phyloP scores from a whole-genome alignment of 2,797 vertebrate species.

The Anomalospiza imberbis region DNA sequence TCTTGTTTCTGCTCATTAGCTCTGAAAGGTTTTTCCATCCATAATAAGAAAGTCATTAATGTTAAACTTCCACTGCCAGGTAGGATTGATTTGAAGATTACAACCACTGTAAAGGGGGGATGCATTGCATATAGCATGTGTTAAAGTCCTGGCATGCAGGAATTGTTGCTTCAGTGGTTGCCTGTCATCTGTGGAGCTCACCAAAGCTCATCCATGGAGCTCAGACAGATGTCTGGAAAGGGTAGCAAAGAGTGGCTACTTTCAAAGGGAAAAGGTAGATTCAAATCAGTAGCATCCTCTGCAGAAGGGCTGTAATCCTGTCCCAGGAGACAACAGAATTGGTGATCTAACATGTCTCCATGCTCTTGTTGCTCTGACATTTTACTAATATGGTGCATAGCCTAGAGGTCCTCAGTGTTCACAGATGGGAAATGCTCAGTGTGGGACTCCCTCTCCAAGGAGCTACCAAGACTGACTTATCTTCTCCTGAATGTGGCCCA shows the following conservation, averaged over 20 bases:
- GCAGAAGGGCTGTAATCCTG: neutral
- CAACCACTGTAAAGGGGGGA: neutral
- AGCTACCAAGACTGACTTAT: neutral
- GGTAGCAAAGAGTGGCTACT: accelerated
- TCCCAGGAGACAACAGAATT: accelerated
- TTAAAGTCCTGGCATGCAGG: neutral
- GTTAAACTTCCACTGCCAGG: constrained; percentile 26
- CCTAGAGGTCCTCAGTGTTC: neutral
- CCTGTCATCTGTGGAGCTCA: neutral
- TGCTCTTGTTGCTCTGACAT: neutral
- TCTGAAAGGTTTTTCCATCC: constrained; percentile 17
- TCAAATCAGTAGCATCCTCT: neutral
- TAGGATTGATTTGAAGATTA: constrained; percentile 11
- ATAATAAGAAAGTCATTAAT: constrained; percentile 42
- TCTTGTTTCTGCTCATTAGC: constrained; percentile 39
- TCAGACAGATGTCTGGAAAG: neutral
- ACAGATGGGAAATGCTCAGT: neutral
- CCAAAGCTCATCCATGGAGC: neutral
- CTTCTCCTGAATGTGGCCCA: neutral
- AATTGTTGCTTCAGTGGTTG: neutral
- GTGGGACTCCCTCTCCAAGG: neutral
- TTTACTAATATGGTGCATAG: neutral
- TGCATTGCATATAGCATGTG: neutral
- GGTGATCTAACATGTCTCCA: neutral
- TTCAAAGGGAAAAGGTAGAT: neutral